Evolutionary conservation across 2,888 invertebrate genomes (phyloP).

Genomic region (Mongoloraphidia duomilia): DNA sequence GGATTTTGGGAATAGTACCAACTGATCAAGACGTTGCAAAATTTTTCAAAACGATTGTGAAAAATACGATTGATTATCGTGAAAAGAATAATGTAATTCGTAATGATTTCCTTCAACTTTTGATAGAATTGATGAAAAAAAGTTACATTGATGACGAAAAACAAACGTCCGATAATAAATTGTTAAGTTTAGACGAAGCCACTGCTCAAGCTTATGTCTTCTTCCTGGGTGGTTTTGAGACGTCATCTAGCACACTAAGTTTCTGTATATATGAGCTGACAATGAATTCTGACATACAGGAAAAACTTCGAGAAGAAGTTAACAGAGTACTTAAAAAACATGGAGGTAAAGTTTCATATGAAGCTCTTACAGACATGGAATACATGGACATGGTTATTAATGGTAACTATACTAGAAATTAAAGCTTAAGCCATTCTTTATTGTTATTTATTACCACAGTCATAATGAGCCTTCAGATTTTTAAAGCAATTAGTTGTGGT

Average conservation of each 20-base stretch:
- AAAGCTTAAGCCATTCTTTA: not conserved
- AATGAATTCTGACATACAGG: constrained; percentile 16
- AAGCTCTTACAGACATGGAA: constrained; percentile 16
- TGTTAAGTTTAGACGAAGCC: not conserved
- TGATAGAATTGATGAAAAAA: not conserved
- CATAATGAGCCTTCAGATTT: too few species aligned
- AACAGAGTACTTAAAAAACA: constrained; percentile 13
- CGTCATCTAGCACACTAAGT: constrained; percentile 18
- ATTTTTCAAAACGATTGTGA: not conserved
- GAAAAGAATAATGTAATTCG: not conserved
- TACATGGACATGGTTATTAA: constrained; percentile 17
- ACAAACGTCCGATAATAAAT: not conserved
- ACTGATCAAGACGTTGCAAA: not conserved
- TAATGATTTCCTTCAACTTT: not conserved
- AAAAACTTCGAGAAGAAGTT: constrained; percentile 16
- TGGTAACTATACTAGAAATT: not conserved
- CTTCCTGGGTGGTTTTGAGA: constrained; percentile 18
- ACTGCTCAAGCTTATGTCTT: constrained; percentile 11
- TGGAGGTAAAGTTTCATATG: constrained; percentile 14
- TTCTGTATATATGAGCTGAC: constrained; percentile 17
- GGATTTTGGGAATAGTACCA: too few species aligned
- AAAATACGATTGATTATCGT: not conserved
- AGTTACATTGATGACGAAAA: not conserved
- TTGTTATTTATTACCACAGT: not conserved
- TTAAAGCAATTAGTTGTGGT: not conserved